phyloP scores from a whole-genome alignment of 2,113 vertebrate species.

The Ceyx cyanopectus region DNA sequence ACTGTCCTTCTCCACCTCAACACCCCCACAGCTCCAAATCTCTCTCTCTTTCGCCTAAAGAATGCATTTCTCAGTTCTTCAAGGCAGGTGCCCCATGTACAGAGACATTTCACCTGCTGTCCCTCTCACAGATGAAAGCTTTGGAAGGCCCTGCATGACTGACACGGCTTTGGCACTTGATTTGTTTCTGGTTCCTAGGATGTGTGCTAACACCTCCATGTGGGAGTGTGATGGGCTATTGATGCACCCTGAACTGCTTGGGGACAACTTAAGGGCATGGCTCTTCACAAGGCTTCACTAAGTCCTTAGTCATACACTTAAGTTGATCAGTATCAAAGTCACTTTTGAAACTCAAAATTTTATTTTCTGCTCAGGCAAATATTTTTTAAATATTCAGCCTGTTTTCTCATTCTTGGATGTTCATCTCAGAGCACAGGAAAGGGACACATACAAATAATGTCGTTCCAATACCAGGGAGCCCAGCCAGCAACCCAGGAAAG shows the following conservation, averaged over 20 bases:
- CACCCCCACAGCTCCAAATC: background rate
- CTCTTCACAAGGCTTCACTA: background rate
- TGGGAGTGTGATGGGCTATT: background rate
- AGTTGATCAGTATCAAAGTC: background rate
- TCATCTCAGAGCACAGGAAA: background rate
- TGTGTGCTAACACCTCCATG: background rate
- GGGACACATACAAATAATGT: background rate
- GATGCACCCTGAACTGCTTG: fast-evolving
- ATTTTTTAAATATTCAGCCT: background rate
- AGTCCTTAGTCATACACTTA: background rate
- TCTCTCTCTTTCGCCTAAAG: background rate
- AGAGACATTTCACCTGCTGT: background rate
- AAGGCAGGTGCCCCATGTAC: background rate
- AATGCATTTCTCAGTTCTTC: background rate
- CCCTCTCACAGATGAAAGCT: background rate
- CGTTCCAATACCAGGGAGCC: background rate
- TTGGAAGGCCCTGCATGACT: background rate
- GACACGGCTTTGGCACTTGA: background rate
- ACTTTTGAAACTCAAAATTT: background rate
- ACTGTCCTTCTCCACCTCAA: background rate
- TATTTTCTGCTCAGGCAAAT: background rate
- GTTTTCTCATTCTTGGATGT: background rate
- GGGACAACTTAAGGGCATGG: background rate
- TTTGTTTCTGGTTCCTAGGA: background rate
- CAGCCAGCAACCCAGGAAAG: background rate